phyloP scores from a whole-genome alignment of 1,140 invertebrate genomes.

The Drosophila carrolli region DNA sequence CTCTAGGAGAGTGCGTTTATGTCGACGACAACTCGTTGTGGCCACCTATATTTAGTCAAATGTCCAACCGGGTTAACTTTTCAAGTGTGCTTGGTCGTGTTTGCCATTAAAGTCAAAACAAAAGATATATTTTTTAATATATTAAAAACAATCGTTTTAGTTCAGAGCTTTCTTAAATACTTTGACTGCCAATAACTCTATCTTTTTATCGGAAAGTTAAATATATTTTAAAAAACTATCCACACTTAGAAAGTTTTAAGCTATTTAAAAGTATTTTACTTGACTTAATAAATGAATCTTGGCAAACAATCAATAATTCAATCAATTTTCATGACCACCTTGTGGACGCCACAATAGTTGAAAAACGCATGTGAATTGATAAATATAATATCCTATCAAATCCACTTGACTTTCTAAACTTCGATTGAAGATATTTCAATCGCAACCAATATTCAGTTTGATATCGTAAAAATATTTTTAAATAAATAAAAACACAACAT shows the following conservation, averaged over 20 bases:
- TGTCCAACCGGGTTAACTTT: background rate
- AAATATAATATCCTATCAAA: background rate
- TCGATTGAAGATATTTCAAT: background rate
- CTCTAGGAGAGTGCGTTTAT: slow-evolving; percentile 2
- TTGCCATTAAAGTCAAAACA: background rate
- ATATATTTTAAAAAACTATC: too few relatives aligned
- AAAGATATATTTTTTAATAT: background rate
- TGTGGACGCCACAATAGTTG: too few relatives aligned
- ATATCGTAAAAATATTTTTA: background rate
- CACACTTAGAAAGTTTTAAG: too few relatives aligned
- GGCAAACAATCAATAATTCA: too few relatives aligned
- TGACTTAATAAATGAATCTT: background rate
- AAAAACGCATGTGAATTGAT: too few relatives aligned
- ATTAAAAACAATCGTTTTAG: background rate
- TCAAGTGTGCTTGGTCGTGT: background rate
- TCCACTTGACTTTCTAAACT: background rate
- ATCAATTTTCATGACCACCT: too few relatives aligned
- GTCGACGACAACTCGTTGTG: slow-evolving; percentile 20
- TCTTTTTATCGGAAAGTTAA: too few relatives aligned
- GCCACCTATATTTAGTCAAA: slow-evolving; percentile 26
- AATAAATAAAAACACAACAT: background rate
- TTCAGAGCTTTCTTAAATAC: too few relatives aligned
- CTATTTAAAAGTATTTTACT: too few relatives aligned
- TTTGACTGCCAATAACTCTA: too few relatives aligned
- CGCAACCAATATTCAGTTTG: background rate